Evolutionary conservation across 2,888 invertebrate species (phyloP), one percentile per base, ranked within the genome.

Genomic region (Augiades crinisus): DNA sequence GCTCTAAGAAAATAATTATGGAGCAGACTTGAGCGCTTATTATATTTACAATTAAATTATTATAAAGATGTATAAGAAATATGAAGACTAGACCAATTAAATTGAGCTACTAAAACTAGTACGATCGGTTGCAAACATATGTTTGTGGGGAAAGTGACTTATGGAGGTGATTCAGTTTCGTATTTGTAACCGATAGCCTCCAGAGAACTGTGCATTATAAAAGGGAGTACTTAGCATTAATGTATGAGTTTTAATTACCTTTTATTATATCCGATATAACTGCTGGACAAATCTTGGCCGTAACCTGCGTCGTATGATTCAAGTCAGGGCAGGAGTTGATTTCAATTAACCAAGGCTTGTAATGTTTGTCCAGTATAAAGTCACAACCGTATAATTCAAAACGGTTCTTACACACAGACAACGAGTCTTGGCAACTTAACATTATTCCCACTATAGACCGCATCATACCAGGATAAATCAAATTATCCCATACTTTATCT

Each of bases 351-450:
- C 97, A 97, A 0, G 97, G 97, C 56, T 93, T 92, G 63, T 93
- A 95, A 65, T 96, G 94, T 67, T 96, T 94, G 52, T 95, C 95
- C 27, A 98, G 77, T 90, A 98, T 94, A 75, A 98, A 98, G 82
- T 98, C 98, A 46, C 97, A 97, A 4, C 98, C 98, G 72, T 96
- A 98, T 27, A 97, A 74, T 77, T 98, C 98, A 79, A 97, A 98
- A 51, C 95, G 93, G 67, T 95, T 95, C 66, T 92, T 92, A 55
- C 93, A 88, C 13, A 91, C 81, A 27, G 93, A 91, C 62, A 95
- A 91, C 57, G 93, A 91, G 59, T 95, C 93, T 77, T 96, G 94
- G 43, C 95, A 94, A 44, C 94, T 93, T 49, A 97, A 81, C 78
- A 97, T 91, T 14, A 95, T 93, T n/a, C 95, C 93, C 8, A 95